Base-by-base conservation (phyloP, 2,797 vertebrate genomes). In the Lagodon rhomboides region DNA sequence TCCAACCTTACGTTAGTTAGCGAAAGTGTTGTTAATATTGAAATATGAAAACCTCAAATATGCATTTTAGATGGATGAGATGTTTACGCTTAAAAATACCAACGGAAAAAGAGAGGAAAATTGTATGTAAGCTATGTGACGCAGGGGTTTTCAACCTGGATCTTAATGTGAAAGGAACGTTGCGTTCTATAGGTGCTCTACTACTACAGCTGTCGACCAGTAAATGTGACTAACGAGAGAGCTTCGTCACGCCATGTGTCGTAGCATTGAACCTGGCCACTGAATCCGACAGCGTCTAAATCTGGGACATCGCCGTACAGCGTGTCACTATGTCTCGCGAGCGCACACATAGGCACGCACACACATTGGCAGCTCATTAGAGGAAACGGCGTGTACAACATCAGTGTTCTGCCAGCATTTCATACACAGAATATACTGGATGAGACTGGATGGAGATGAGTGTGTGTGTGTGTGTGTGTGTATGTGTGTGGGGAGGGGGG, bases 361-460 rank as follows among this genome's bases (percentile, higher is more conserved):
- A 75, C 75, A 64, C 54, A 49, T 22, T 87, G 87, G 87, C 85
- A 89, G 80, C 88, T 90, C 89, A 88, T 91, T 89, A 90, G 80
- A 91, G 88, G 80, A 87, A 78, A 46, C 20, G 79, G 78, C 73
- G 80, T 68, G 77, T 77, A 85, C 62, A 77, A 79, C 88, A 75
- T 82, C 56, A 25, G 69, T 79, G 77, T 79, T 83, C 83, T 92
- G 90, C 84, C 88, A 92, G 65, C 63, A 72, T 82, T 83, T 85
- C 67, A 83, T 68, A 67, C 78, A 80, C 68, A 69, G 79, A 85
- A 84, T 69, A 69, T 68, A 79, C 43, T 55, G 49, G 65, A 78
- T 63, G 16, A 23, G 23, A n/a, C 34, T 34, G 34, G 34, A 34
- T 34, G 34, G 41, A 50, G 46, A 34, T 34, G 34, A 34, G 34